These are phyloP conservation scores for Platycnemis pennipes DNA, from an alignment of 2,888 invertebrate species.

Conservation along the genomic window DNA sequence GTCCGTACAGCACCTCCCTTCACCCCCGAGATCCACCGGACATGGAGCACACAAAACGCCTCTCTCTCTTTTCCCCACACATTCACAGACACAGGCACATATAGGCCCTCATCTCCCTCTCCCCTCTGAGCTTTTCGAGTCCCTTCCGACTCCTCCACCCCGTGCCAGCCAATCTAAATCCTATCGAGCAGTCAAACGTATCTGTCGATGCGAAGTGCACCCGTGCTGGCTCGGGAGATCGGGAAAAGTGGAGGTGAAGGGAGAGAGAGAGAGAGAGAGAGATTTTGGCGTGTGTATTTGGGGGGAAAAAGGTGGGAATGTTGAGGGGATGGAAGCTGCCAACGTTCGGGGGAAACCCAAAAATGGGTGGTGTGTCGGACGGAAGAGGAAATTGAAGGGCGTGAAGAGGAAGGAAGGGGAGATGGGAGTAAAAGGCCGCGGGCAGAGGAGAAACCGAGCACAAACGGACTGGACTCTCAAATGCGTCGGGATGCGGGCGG, in stretches of 20 bases:
- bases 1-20: neutral
- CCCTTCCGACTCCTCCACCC: neutral
- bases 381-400: neutral
- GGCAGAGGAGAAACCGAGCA: neutral
- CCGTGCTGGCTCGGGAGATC: neutral
- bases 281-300: neutral
- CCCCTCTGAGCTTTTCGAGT: neutral
- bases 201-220: conserved; percentile 1
- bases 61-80: neutral
- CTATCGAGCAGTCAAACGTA: neutral
- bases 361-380: neutral
- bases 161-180: conserved; percentile 15
- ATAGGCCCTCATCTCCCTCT: neutral
- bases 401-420: neutral
- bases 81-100: no score
- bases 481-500: neutral
- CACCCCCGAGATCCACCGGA: neutral
- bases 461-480: neutral
- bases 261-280: neutral
- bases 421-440: neutral
- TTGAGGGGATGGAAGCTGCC: neutral
- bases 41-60: neutral
- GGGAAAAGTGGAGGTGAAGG: neutral
- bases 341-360: neutral
- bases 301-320: neutral